Conservation (phyloP, 2,888 invertebrate species). For the Noctua pronuba region DNA sequence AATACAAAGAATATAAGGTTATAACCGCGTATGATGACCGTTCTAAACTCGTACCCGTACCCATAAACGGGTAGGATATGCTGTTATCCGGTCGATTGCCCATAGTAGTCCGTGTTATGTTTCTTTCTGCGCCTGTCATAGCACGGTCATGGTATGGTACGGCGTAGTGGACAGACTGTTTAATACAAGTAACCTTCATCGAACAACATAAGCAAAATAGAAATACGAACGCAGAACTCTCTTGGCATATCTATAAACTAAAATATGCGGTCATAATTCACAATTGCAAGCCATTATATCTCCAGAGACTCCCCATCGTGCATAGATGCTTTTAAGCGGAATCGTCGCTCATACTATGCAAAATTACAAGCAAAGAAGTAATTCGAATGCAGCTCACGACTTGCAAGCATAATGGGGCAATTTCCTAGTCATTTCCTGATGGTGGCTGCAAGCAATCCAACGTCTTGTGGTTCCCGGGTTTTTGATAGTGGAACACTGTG, state of each 20-base stretch:
- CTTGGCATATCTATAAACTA: conserved; percentile 26
- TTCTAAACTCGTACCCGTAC: neutral
- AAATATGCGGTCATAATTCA: conserved; percentile 40
- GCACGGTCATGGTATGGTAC: neutral
- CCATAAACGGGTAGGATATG: neutral
- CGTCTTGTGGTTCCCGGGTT: conserved; percentile 80
- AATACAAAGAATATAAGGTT: neutral
- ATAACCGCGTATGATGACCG: neutral
- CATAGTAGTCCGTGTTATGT: neutral
- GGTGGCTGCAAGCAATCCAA: conserved; percentile 84
- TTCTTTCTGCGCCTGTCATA: neutral
- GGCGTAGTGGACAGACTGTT: neutral
- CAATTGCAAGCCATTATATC: conserved; percentile 63
- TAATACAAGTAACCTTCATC: no score
- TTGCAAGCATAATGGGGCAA: conserved; percentile 88
- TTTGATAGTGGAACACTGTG: conserved; percentile 73
- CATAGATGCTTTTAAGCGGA: conserved; percentile 77
- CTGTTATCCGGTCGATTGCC: neutral
- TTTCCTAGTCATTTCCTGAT: conserved; percentile 87
- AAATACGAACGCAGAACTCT: conserved; percentile 17
- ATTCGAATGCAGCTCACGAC: conserved; percentile 89
- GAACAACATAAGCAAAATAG: neutral
- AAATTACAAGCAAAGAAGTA: conserved; percentile 87
- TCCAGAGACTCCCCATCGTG: conserved; percentile 57
- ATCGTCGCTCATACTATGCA: conserved; percentile 75